Base-by-base conservation (phyloP, 2,797 vertebrate genomes). In the Sebastes kiyomatsui region DNA sequence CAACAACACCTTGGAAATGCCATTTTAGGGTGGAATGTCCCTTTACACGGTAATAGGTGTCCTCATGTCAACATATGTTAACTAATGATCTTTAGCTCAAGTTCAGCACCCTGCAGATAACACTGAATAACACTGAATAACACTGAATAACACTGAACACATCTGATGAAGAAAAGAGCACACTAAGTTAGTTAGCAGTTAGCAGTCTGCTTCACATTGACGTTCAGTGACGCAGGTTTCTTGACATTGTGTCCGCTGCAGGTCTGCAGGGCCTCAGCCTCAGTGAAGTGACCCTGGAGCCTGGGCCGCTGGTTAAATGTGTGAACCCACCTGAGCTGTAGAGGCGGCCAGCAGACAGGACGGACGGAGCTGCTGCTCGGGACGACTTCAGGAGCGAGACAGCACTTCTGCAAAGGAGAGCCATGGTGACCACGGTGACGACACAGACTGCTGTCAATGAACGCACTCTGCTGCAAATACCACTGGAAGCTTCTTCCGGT, bases 311-410 rank as follows among this genome's bases (percentile, higher is more conserved):
- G 33, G 25, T n/a, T 1, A 61, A 58, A 78, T 75, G 38, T 16
- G 13, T 42, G 5, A 42, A 83, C 92, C 33, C 88, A 97, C 96
- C 96, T 90, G 95, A 89, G 86, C 94, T 94, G 91, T 81, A 95
- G 6, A 91, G 88, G 7, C 95, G 94, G 10, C 75, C 82, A 10
- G 90, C 85, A 7, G 88, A 80, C 74, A 91, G 46, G 0, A 78
- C 27, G 13, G 58, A 85, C 0, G 95, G 91, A 1, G 90, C 69
- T 6, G 88, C 66, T 5, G 89, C 66, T 62, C 87, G 60, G 58
- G 71, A 69, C 10, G 91, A 42, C 75, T 88, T 94, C 52, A 96
- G 77, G 28, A 96, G 65, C 25, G 84, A 81, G 13, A 88, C 83
- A 18, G 93, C 92, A 6, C 75, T 89, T 91, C 94, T 92, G 72